phyloP scores from a whole-genome alignment of 2,888 invertebrate species.

The Anthophora plumipes region DNA sequence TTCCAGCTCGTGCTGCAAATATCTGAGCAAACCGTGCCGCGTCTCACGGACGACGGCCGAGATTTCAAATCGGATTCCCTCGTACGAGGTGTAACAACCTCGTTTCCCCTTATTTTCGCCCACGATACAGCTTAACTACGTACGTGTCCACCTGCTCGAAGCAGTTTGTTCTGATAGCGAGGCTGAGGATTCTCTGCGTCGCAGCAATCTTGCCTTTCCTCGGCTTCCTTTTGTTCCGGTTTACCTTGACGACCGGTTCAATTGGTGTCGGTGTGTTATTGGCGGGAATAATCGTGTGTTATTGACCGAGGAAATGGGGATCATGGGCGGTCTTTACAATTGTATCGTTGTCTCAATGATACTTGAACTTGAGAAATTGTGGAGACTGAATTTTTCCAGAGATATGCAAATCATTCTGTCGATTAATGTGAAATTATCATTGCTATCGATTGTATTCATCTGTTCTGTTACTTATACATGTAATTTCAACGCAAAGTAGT shows the following conservation, averaged over 20 bases:
- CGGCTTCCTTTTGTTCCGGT: slow-evolving; percentile 34
- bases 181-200: slow-evolving; percentile 9
- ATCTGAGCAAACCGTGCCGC: slow-evolving; percentile 38
- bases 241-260: slow-evolving; percentile 17
- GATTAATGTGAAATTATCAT: no score
- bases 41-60: slow-evolving; percentile 26
- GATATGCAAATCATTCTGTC: no score
- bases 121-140: slow-evolving; percentile 47
- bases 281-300: not conserved
- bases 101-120: slow-evolving; percentile 70
- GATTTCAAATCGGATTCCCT: slow-evolving; percentile 67
- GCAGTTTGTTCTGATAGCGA: slow-evolving; percentile 62
- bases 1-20: slow-evolving; percentile 60
- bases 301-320: not conserved
- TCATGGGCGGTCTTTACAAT: not conserved
- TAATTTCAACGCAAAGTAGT: no score
- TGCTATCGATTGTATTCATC: no score
- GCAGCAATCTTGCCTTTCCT: not conserved
- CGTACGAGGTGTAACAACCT: slow-evolving; percentile 68
- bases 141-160: slow-evolving; percentile 63
- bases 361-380: not conserved
- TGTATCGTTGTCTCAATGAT: no score
- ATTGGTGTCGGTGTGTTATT: not conserved
- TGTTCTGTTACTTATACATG: no score
- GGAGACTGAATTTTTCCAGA: not conserved